Percentiles rank a stretch among this genome's conserved stretches.
Conservation (phyloP, 2,113 vertebrate genomes). For the Chaetodon auriga region DNA sequence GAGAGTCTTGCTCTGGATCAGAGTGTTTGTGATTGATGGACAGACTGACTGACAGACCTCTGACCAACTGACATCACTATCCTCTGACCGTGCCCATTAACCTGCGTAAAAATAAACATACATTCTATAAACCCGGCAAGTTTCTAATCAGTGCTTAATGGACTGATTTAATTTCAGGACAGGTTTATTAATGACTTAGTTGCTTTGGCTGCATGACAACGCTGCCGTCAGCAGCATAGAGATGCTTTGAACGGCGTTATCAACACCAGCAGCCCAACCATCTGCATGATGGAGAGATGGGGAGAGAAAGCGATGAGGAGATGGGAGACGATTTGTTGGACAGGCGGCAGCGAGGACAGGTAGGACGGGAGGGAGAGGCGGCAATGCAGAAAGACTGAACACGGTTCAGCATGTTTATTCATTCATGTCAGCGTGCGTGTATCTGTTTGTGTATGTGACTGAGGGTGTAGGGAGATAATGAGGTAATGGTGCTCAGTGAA, state of each 20-base stretch:
- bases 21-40: not conserved
- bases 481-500: slow-evolving; percentile 68
- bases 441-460: slow-evolving; percentile 24
- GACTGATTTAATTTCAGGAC: slow-evolving; percentile 10
- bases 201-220: slow-evolving; percentile 33
- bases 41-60: not conserved
- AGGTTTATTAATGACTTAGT: slow-evolving; percentile 38
- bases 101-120: not conserved
- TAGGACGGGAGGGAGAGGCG: not conserved
- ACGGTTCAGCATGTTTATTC: slow-evolving; percentile 61
- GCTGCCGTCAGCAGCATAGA: slow-evolving; percentile 43
- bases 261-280: slow-evolving; percentile 41
- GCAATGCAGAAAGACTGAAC: slow-evolving; percentile 29
- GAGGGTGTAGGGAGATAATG: slow-evolving; percentile 64
- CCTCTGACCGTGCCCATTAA: not conserved
- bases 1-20: not conserved
- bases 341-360: not conserved
- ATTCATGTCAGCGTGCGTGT: slow-evolving; percentile 16
- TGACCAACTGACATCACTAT: not conserved
- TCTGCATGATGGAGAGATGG: slow-evolving; percentile 47
- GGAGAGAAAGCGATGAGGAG: slow-evolving; percentile 41
- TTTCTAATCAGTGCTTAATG: not conserved
- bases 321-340: slow-evolving; percentile 41
- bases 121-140: not conserved
- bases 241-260: slow-evolving; percentile 57